A percentile compares a stretch with the other conserved stretches of the same genome.
These are phyloP conservation scores for Brachyhypopomus gauderio DNA, from an alignment of 2,113 vertebrate genomes.

Conservation along the genomic window DNA sequence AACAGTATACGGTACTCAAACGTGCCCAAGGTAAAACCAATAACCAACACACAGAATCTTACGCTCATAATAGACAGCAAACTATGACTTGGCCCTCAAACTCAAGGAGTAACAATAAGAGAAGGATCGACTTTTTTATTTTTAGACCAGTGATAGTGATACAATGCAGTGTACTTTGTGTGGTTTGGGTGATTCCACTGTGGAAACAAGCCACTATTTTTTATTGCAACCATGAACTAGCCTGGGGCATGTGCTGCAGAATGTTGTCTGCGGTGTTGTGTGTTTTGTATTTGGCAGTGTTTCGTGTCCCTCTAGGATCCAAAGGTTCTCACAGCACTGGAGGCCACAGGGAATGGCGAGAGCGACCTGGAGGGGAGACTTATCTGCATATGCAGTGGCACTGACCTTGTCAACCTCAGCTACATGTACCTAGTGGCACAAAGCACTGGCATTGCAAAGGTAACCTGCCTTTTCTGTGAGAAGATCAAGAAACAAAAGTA, in stretches of 20 bases:
- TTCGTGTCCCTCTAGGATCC: conserved; percentile 80
- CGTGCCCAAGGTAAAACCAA: conserved; percentile 86
- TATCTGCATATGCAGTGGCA: conserved; percentile 93
- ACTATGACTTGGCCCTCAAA: background rate
- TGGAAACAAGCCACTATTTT: background rate
- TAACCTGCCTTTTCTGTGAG: conserved; percentile 61
- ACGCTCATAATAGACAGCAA: background rate
- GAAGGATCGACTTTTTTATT: background rate
- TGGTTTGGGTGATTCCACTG: background rate
- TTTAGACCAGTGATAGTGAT: background rate
- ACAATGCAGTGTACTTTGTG: background rate
- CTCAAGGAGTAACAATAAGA: background rate
- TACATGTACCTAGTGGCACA: conserved; percentile 95
- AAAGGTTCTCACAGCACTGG: conserved; percentile 90
- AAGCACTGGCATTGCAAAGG: conserved; percentile 86
- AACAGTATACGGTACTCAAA: conserved; percentile 91
- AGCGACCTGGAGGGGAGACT: conserved; percentile 89
- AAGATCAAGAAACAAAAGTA: background rate
- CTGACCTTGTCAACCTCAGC: conserved; percentile 95
- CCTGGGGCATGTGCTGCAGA: background rate
- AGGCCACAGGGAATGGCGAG: conserved; percentile 87
- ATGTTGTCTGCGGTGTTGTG: background rate
- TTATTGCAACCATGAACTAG: conserved; percentile 13
- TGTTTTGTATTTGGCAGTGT: background rate
- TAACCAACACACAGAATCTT: background rate